These are phyloP conservation scores for Actinemys pallida DNA, from an alignment of 2,113 vertebrate genomes.

Conservation along the genomic window DNA sequence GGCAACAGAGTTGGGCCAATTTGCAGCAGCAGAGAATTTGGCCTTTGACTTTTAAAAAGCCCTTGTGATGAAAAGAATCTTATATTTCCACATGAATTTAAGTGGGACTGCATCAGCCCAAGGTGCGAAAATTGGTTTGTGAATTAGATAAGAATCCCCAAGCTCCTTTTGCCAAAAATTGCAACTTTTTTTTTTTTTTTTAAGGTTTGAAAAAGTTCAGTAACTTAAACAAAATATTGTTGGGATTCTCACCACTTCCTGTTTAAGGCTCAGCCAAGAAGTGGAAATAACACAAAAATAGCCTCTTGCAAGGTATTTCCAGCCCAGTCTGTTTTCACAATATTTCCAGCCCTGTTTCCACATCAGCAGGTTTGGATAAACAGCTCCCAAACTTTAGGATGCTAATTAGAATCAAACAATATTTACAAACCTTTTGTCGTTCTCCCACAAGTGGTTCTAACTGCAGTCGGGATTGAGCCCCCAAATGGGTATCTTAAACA, in stretches of 20 bases:
- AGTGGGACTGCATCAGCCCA: neutral
- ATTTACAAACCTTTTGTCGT: neutral
- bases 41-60: neutral
- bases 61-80: neutral
- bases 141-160: neutral
- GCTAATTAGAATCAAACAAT: constrained; percentile 37
- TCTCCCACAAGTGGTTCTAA: rapidly evolving
- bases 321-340: constrained; percentile 54
- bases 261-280: constrained; percentile 65
- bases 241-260: constrained; percentile 65
- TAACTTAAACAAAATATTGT: constrained; percentile 50
- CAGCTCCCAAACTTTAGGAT: neutral
- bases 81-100: neutral
- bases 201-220: constrained; percentile 32
- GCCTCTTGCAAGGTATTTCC: constrained; percentile 66
- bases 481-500: neutral
- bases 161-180: neutral
- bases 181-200: neutral
- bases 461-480: neutral
- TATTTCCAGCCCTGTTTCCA: constrained; percentile 41
- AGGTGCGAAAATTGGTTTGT: neutral
- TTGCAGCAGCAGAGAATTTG: neutral
- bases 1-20: neutral
- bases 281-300: constrained; percentile 75
- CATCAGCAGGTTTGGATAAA: constrained; percentile 56